Evolutionary conservation across 1,140 invertebrate species (phyloP), one percentile per base, ranked within the genome.

Genomic region (Drosophila sucinea): DNA sequence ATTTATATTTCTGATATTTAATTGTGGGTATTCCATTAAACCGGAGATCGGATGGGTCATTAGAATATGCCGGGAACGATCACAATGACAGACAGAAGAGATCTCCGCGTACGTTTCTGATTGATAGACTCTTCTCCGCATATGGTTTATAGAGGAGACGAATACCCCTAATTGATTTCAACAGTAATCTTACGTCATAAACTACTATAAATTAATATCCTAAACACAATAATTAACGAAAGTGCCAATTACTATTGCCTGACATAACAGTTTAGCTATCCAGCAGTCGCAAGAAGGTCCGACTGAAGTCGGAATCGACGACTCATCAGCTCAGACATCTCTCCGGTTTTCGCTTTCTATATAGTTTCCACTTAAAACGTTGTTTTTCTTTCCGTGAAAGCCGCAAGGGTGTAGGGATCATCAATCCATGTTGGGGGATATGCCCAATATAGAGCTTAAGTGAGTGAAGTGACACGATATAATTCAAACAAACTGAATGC

Each of bases 161-260:
- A 60, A 55, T 66, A 57, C 57, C 8, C 6, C 65, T 60, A 30
- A 64, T 33, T 32, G 44, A 57, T 57, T 55, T 23, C 57, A n/a
- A 44, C 4, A 2, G n/a, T 54, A 54, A 60, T 47, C 72, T 23
- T 58, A 61, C 41, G 51, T 58, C 30, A 23, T 38, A 11, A 38
- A 56, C 40, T 29, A 29, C 8, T 47, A 65, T 30, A 61, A n/a
- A 63, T n/a, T 51, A 6, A 54, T 51, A 70, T 60, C 44, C 54
- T 67, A 55, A 74, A 40, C 67, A 69, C 56, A 73, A 69, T 56
- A 73, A 77, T 76, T 81, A 86, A 83, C 70, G 75, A 69, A 86
- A 69, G 82, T 86, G 82, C 82, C 83, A 86, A 86, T 86, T 79
- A 86, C 62, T 75, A 84, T 86, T 84, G 82, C 81, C 82, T 85